Conservation (phyloP, 1,140 invertebrate genomes). For the Doryteuthis pealeii region DNA sequence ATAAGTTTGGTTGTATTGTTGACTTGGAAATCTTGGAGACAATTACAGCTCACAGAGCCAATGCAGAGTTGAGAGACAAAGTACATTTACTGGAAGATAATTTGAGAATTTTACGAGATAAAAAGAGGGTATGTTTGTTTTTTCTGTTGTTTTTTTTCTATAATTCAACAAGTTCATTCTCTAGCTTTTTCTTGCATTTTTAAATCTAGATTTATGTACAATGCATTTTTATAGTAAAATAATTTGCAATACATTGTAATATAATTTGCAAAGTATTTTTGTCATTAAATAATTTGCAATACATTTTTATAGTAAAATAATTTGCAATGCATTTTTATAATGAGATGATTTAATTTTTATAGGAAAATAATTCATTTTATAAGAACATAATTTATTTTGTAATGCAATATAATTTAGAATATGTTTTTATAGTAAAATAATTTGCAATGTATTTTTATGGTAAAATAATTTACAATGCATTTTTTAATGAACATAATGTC, state of each 20-base stretch:
- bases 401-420: no score
- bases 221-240: background rate
- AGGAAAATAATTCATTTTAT: no score
- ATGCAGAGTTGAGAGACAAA: conserved; percentile 59
- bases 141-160: conserved; percentile 43
- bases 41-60: conserved; percentile 56
- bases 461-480: no score
- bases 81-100: conserved; percentile 42
- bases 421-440: no score
- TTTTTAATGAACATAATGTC: no score
- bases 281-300: background rate
- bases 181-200: conserved; percentile 1
- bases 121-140: background rate
- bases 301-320: background rate
- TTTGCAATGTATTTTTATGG: no score
- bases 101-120: background rate
- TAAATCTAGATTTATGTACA: background rate
- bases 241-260: background rate
- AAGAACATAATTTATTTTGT: no score
- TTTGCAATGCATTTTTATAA: no score
- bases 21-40: conserved; percentile 58
- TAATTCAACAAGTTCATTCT: conserved; percentile 45
- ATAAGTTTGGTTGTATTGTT: conserved; percentile 57
- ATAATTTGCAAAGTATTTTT: background rate
- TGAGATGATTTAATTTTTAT: no score